Evolutionary conservation across 2,888 invertebrate species (phyloP), one percentile per base, ranked within the genome.

Genomic region (Amphimallon solstitiale): DNA sequence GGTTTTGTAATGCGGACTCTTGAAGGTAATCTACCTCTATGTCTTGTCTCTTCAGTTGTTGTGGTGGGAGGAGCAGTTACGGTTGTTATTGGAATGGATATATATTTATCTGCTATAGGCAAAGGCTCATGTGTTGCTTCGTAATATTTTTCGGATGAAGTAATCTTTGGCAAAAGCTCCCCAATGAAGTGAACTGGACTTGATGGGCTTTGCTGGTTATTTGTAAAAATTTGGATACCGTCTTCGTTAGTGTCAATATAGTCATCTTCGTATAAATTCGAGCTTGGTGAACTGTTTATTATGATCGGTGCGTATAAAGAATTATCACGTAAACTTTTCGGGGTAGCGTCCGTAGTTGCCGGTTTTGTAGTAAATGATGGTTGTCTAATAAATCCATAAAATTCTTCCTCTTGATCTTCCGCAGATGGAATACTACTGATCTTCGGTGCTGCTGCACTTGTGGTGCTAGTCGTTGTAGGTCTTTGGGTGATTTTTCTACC

Each of bases 331-430:
- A 43, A 23, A 14, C 43, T 23, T 23, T 38, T 48, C 6, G 38
- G 12, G 2, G 51, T 37, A 14, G 51, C 48, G 19, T 60, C 45
- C 2, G 45, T 23, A 3, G 46, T 34, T 4, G 64, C 38, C 21
- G 72, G 70, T 46, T 66, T 68, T n/a, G n/a, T n/a, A 34, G 74
- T 78, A 73, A 82, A 85, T 67, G 77, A 83, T n/a, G 86, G 85
- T 34, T 79, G 74, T 59, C 84, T 80, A 68, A 85, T 83, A 70
- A 85, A 86, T 12, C 85, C 85, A 68, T 84, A 85, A 62, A 82
- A 83, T 68, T 84, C 81, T 65, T 82, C 81, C 38, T 79, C 74
- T 9, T 54, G 48, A 21, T 38, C 56, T 29, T 59, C 56, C 2
- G 43, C 2, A 7, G 64, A 29, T 76, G 74, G 17, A 79, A 78